These are phyloP conservation scores for Archocentrus centrarchus DNA, from an alignment of 2,113 vertebrate genomes.

Conservation along the genomic window DNA sequence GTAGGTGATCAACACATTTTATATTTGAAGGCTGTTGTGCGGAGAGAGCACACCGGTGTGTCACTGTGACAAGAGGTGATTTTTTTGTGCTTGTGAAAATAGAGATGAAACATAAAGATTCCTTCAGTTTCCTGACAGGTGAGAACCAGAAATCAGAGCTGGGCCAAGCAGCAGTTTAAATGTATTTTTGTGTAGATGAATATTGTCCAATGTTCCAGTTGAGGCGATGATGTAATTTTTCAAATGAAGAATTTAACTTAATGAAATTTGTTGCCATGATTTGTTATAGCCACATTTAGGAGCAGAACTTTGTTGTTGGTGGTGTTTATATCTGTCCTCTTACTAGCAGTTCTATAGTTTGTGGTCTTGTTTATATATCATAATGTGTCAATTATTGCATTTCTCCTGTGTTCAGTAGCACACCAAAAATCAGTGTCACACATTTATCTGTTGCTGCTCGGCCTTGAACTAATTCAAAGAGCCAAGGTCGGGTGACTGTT, in stretches of 20 bases:
- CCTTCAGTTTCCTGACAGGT: background rate
- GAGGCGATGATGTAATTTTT: background rate
- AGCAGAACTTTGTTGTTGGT: background rate
- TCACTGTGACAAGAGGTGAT: constrained; percentile 48
- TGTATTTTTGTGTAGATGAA: background rate
- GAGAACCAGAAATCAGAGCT: constrained; percentile 3
- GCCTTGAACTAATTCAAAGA: background rate
- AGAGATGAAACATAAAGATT: constrained; percentile 33
- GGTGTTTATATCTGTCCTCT: background rate
- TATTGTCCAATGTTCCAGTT: background rate
- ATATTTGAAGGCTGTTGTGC: constrained; percentile 43
- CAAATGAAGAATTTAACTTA: background rate
- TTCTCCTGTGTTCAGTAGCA: background rate
- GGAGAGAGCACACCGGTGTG: constrained; percentile 34
- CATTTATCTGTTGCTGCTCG: background rate
- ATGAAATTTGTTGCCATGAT: background rate
- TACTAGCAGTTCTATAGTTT: background rate
- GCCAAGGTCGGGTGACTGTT: background rate
- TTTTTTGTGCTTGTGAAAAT: constrained; percentile 66
- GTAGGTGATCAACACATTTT: constrained; percentile 71
- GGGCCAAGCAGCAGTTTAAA: background rate
- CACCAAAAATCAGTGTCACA: background rate
- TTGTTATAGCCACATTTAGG: background rate
- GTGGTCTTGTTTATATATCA: no score
- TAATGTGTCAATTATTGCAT: no score